Evolutionary conservation across 2,113 vertebrate genomes (phyloP).

Genomic region (Australoheros scitulus): DNA sequence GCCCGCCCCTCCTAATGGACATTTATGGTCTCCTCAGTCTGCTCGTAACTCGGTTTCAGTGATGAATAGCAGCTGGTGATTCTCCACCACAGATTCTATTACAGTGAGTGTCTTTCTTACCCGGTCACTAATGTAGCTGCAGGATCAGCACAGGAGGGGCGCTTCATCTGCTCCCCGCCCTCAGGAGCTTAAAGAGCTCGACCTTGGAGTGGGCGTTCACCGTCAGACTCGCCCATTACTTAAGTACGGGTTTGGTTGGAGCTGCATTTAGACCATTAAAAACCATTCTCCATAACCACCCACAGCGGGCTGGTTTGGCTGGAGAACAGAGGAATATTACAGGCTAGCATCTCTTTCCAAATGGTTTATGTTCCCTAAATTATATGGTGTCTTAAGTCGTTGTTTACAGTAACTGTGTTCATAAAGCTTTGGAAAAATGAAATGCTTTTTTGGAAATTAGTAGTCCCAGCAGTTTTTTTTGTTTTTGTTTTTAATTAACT

Average conservation of each 20-base stretch:
- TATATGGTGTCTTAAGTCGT: background rate
- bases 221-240: slow-evolving; percentile 49
- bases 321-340: slow-evolving; percentile 14
- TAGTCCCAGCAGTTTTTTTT: background rate
- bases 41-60: slow-evolving; percentile 40
- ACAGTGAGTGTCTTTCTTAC: slow-evolving; percentile 32
- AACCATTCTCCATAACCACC: slow-evolving; percentile 33
- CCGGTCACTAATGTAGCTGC: slow-evolving; percentile 38
- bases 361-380: slow-evolving; percentile 9
- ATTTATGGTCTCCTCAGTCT: slow-evolving; percentile 28
- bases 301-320: slow-evolving; percentile 6
- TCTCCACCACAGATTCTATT: slow-evolving; percentile 38
- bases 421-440: background rate
- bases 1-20: slow-evolving; percentile 19
- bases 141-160: slow-evolving; percentile 11
- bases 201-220: slow-evolving; percentile 45
- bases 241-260: slow-evolving; percentile 48
- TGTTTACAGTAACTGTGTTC: background rate
- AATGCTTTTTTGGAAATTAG: background rate
- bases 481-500: background rate
- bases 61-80: slow-evolving; percentile 28
- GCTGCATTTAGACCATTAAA: slow-evolving; percentile 59
- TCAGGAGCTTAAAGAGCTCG: slow-evolving; percentile 42
- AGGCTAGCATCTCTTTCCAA: slow-evolving; percentile 13
- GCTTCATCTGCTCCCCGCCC: slow-evolving; percentile 15